Base-by-base conservation (phyloP, 2,888 invertebrate genomes). In the Neuroscelio doddi region DNA sequence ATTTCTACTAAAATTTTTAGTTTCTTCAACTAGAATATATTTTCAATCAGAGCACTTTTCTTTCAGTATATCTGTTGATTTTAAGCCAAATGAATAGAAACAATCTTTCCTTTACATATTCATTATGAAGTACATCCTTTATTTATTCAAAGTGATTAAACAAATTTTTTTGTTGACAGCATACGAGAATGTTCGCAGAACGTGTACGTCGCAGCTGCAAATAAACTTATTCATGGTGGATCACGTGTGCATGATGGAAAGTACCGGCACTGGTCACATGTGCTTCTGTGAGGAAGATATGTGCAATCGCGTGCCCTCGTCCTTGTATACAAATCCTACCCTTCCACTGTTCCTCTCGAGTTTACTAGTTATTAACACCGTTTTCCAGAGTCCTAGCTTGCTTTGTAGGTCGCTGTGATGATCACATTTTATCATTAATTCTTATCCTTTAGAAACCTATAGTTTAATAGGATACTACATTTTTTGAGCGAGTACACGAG, bases 211-310 rank as follows among this genome's bases (percentile, higher is more conserved):
- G 68, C 94, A 96, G 84, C 90, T 96, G 72, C 95, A 95, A 87
- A 96, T 96, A 87, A 96, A 96, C 87, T 89, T 96, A 81, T 96
- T 96, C 89, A 96, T 96, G 95, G 96, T 96, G 86, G 96, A 96
- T 87, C 96, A 96, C 89, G 96, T 96, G 88, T 96, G 96, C 92
- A 96, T 96, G 96, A 93, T 94, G 92, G 96, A 96, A 92, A 95
- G 96, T 91, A 94, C 94, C 89, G 95, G 96, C 88, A 95, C 92
- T 85, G 96, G 96, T 87, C 95, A 95, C 91, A 96, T 96, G 96
- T 96, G 96, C 89, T 96, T 96, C 91, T 96, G 96, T 89, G 96
- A 96, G 89, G 95, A 95, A 89, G 95, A 96, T 88, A 93, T 93
- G 92, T 96, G 96, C 89, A 96, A 96, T 87, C 85, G 85, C 78